These are phyloP conservation scores for Pristionchus japonicus DNA, from an alignment of 2,888 invertebrate genomes.

Conservation along the genomic window DNA sequence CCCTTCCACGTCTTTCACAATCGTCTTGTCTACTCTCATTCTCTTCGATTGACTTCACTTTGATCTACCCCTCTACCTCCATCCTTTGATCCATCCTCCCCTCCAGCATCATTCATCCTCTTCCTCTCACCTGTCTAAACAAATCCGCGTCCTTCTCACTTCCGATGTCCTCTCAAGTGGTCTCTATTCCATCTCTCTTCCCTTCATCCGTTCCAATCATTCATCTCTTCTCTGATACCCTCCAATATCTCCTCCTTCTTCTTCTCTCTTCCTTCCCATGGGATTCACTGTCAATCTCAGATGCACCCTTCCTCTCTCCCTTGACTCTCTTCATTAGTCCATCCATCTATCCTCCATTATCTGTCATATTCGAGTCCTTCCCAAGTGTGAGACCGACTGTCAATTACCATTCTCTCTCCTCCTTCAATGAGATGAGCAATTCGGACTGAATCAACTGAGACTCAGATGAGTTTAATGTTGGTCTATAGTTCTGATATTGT, in stretches of 20 bases:
- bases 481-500: not conserved
- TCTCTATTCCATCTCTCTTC: not conserved
- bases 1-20: not conserved
- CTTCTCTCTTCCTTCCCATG: not conserved
- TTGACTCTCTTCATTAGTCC: not conserved
- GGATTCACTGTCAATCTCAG: slow-evolving; percentile 5
- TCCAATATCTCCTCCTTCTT: too few relatives aligned
- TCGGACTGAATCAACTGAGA: not conserved
- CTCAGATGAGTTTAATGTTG: too few relatives aligned
- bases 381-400: not conserved
- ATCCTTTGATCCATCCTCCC: not conserved
- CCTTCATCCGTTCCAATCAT: not conserved
- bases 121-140: slow-evolving; percentile 13
- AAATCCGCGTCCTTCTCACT: not conserved
- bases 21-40: slow-evolving; percentile 12
- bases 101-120: not conserved
- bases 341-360: slow-evolving; percentile 14
- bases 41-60: slow-evolving; percentile 27
- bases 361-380: not conserved
- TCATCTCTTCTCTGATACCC: not conserved
- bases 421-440: not conserved
- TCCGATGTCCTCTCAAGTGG: not conserved
- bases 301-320: not conserved
- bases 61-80: not conserved
- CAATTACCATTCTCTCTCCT: not conserved